Base-by-base conservation (phyloP, 37 sponge, comb jelly and placozoan species). In the Aphrocallistes beatrix region DNA sequence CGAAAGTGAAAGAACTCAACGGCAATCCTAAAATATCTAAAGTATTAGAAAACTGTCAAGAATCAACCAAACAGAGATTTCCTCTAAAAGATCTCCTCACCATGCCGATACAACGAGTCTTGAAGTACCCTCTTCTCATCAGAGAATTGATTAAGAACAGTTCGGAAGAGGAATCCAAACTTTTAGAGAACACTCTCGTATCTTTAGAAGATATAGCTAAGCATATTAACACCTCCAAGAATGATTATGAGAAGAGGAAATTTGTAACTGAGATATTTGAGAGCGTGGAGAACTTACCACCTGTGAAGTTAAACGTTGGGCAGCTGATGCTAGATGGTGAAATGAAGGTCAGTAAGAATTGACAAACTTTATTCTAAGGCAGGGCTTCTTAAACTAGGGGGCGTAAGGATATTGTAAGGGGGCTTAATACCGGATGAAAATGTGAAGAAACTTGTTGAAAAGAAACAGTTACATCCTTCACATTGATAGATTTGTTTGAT, bases 31-130 rank as follows among this genome's bases (percentile, higher is more conserved):
- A 60, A 60, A 60, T 60, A 60, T 19, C 23, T 82, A 47, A 49
- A 47, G 37, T 86, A 13, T n/a, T 81, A 19, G 23, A 86, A 81
- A 47, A 0, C 19, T 85, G 87, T 40, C 81, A 84, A 25, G 49
- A 32, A 1, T 51, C 82, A n/a, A 89, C 91, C 36, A 38, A 85
- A 34, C 91, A 90, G 38, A 81, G 89, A 36, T 94, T 94, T 42
- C 88, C 91, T 1, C 87, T 94, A 51, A 91, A 83, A 60, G 95
- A 94, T 32, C 87, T 94, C 30, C 90, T 94, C 16, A 88, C 87
- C 38, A 90, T 94, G n/a, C 95, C 95, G 0, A 89, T 94, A 38
- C 95, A 94, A 50, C 50, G 95, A 39, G 81, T 91, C 23, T 86
- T 94, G 38, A 92, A 92, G 38, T 94, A 94, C 49, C 95, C 95